Evolutionary conservation across 2,888 invertebrate genomes (phyloP).

Genomic region (Crocallis elinguaria): DNA sequence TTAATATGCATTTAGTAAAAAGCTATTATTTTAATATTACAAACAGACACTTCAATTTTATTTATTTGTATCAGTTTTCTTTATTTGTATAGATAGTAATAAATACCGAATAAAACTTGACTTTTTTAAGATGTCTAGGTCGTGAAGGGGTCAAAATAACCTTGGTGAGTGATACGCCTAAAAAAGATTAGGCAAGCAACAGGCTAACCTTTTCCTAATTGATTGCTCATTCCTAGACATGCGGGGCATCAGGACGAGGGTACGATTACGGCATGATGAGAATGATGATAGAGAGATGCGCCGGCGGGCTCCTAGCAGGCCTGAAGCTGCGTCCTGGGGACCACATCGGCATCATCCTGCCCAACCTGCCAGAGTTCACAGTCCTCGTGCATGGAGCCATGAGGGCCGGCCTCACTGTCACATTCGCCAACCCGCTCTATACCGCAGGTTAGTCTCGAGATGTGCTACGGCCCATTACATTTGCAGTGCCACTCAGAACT

Average conservation of each 20-base stretch:
- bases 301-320: constrained; percentile 82
- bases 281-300: constrained; percentile 84
- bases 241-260: constrained; percentile 86
- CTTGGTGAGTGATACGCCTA: no score
- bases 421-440: constrained; percentile 89
- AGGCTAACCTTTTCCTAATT: background rate
- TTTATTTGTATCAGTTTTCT: no score
- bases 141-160: no score
- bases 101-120: no score
- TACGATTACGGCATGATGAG: constrained; percentile 87
- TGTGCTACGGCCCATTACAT: no score
- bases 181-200: no score
- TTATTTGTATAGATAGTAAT: no score
- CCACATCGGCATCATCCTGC: constrained; percentile 87
- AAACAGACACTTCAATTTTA: no score
- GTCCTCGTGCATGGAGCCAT: constrained; percentile 88
- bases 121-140: no score
- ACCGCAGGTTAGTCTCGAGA: constrained; percentile 80
- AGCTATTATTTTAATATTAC: no score
- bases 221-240: constrained; percentile 78
- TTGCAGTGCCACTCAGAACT: no score
- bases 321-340: constrained; percentile 86
- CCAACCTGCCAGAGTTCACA: constrained; percentile 89
- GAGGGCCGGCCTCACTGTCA: constrained; percentile 87
- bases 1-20: no score